Percentiles rank a stretch among this genome's conserved stretches.
Conservation (phyloP, 2,888 invertebrate genomes). For the Podotricha telesiphe region DNA sequence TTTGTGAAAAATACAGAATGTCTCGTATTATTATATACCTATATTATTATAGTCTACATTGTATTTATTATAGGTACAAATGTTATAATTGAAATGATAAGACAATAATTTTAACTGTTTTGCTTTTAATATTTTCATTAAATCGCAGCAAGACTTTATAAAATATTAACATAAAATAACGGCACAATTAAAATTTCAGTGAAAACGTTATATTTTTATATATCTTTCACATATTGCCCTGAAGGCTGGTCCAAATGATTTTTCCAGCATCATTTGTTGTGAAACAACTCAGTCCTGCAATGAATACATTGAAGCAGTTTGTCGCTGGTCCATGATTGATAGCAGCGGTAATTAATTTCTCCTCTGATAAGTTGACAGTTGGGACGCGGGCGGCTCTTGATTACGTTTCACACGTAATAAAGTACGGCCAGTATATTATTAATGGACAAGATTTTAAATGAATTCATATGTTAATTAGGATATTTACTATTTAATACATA, state of each 20-base stretch:
- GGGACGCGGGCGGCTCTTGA: conserved; percentile 57
- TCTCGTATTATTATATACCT: too few species aligned
- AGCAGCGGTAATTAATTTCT: conserved; percentile 66
- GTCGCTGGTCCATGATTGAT: conserved; percentile 65
- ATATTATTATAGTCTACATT: too few species aligned
- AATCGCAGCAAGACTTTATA: neutral
- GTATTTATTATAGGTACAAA: too few species aligned
- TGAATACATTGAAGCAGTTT: conserved; percentile 58
- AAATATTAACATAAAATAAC: neutral
- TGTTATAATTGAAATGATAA: neutral
- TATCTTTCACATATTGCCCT: neutral
- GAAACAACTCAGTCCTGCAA: conserved; percentile 41
- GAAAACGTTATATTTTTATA: neutral
- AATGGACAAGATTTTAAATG: conserved; percentile 32
- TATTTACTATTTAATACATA: neutral
- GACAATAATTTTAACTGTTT: neutral
- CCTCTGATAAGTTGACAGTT: conserved; percentile 69
- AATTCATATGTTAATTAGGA: conserved; percentile 1
- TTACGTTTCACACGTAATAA: conserved; percentile 53
- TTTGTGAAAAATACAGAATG: too few species aligned
- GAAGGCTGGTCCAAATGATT: conserved; percentile 17
- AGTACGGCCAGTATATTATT: conserved; percentile 44
- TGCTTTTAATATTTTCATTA: neutral
- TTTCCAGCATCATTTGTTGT: conserved; percentile 22
- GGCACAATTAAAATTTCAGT: neutral